These are phyloP conservation scores for Lates japonicus DNA, from an alignment of 2,797 vertebrate genomes.

Conservation along the genomic window DNA sequence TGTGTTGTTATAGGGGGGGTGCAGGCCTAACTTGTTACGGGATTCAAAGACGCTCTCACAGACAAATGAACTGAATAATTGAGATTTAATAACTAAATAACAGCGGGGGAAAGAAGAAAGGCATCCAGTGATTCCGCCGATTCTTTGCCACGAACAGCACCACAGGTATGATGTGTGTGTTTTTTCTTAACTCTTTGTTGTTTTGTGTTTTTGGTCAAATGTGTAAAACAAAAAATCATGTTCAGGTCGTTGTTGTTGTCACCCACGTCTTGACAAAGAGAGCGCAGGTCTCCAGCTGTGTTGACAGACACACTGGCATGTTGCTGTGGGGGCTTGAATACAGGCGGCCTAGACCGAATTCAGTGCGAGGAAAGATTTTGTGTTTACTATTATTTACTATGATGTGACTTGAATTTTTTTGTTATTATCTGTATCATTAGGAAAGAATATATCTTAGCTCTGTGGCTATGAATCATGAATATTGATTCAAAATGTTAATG, in stretches of 20 bases:
- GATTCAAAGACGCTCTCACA: slow-evolving; percentile 67
- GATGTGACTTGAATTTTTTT: not conserved
- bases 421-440: not conserved
- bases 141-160: slow-evolving; percentile 75
- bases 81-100: slow-evolving; percentile 63
- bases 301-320: slow-evolving; percentile 78
- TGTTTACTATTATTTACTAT: slow-evolving; percentile 42
- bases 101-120: slow-evolving; percentile 65
- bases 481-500: not conserved
- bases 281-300: slow-evolving; percentile 76
- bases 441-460: not conserved
- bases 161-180: slow-evolving; percentile 72
- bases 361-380: slow-evolving; percentile 32
- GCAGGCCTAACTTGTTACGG: slow-evolving; percentile 76
- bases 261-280: slow-evolving; percentile 76
- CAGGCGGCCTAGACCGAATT: slow-evolving; percentile 50
- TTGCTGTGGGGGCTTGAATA: slow-evolving; percentile 50
- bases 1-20: slow-evolving; percentile 70
- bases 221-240: slow-evolving; percentile 41
- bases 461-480: slow-evolving; percentile 7
- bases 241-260: slow-evolving; percentile 74
- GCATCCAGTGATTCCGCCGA: slow-evolving; percentile 58
- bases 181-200: slow-evolving; percentile 30
- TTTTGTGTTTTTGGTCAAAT: slow-evolving; percentile 14
- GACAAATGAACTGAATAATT: slow-evolving; percentile 75